Evolutionary conservation across 2,113 vertebrate species (phyloP), one percentile per base, ranked within the genome.

Genomic region (Myotis brandtii): DNA sequence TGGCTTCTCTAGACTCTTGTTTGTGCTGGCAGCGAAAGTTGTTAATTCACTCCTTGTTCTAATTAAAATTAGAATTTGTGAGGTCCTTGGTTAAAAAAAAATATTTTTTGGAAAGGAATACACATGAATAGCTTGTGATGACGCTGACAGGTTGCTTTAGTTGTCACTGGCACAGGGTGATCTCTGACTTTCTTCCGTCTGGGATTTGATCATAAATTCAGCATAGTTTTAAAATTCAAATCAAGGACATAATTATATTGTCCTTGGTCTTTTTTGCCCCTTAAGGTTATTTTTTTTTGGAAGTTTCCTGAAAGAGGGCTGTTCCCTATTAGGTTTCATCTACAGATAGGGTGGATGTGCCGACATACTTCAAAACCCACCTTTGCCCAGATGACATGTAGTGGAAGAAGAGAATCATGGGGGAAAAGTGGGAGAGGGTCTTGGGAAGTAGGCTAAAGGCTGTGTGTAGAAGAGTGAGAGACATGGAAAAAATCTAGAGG

Each of bases 61-160:
- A 96, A 97, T 97, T 95, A 97, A 96, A 97, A 94, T 86, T 83
- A 86, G 87, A 75, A 56, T 95, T 86, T 96, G 25, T 59, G 9
- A 84, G 66, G 91, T 75, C 56, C 50, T 95, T 86, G 96, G 92
- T 84, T 79, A 94, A 37, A 32, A 69, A 95, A n/a, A 23, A 50
- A 46, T 46, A 10, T 96, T 56, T 62, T 84, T 97, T 95, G 79
- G 54, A 48, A 79, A 70, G 50, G 59, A 70, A 97, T 70, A 77
- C 52, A 67, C 50, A n/a, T 48, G 72, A 76, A 9, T 87, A 79
- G n/a, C 79, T 80, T 76, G 64, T 46, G 82, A 76, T 59, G 37
- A 43, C 43, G 66, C 54, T 30, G 82, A 93, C 62, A 79, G 46
- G 34, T 81, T 92, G 92, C 70, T 56, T 89, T 81, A 66, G 76